Percentiles rank a stretch among this genome's conserved stretches.
phyloP scores from a whole-genome alignment of 23 tunicate genomes.

The Diplosoma virens region DNA sequence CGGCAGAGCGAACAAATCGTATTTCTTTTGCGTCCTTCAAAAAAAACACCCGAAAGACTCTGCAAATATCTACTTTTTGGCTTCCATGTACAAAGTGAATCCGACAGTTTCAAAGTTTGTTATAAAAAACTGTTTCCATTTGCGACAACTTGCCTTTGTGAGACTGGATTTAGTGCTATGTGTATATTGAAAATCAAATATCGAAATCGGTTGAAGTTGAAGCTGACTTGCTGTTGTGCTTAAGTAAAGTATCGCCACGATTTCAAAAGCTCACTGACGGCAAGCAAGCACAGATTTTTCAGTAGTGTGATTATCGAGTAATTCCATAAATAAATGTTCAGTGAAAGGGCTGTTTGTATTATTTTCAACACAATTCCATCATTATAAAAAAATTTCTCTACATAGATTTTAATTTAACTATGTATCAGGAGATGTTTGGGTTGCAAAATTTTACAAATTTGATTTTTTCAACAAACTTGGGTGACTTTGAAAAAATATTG shows the following conservation, averaged over 20 bases:
- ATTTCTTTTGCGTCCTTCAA: constrained; percentile 38
- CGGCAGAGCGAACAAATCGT: constrained; percentile 26
- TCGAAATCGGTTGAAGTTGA: constrained; percentile 38
- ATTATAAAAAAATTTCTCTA: constrained; percentile 16
- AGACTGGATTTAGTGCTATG: constrained; percentile 54
- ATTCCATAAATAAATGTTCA: constrained; percentile 23
- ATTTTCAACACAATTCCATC: constrained; percentile 2
- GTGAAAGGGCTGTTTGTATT: constrained; percentile 12
- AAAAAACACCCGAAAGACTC: constrained; percentile 38
- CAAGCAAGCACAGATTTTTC: constrained; percentile 39
- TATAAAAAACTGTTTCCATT: constrained; percentile 47
- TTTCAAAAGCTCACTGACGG: constrained; percentile 33
- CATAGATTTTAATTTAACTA: constrained; percentile 14
- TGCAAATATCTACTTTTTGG: constrained; percentile 59
- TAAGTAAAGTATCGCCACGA: constrained; percentile 34
- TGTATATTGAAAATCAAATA: constrained; percentile 44
- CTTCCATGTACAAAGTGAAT: constrained; percentile 31
- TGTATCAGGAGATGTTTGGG: constrained; percentile 12
- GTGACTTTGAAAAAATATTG: constrained; percentile 38
- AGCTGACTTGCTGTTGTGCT: constrained; percentile 37
- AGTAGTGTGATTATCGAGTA: constrained; percentile 26
- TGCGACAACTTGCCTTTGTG: constrained; percentile 51
- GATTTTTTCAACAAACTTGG: constrained; percentile 9
- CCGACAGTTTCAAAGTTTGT: constrained; percentile 33
- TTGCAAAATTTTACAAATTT: constrained; percentile 13